Percentiles rank a stretch among this genome's conserved stretches.
Evolutionary conservation across 35 echinoderm and acorn worm species (phyloP).

Genomic region (Chiridota heheva): DNA sequence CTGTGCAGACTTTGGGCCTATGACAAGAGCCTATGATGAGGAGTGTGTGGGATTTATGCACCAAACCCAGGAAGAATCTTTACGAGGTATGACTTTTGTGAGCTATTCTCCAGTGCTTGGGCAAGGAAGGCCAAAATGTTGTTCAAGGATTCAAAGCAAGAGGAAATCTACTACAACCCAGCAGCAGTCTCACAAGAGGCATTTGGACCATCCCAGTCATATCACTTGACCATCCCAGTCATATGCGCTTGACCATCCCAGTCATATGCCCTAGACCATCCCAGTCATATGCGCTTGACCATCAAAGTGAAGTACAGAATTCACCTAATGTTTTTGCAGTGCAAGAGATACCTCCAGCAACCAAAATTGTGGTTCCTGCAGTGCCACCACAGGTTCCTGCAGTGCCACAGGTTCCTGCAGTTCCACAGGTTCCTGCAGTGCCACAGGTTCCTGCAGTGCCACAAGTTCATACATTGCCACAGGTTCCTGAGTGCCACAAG

Average conservation of each 20-base stretch:
- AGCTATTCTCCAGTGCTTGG: background rate
- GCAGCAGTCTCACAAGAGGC: slow-evolving; percentile 23
- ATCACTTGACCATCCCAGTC: background rate
- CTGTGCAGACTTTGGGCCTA: slow-evolving; percentile 22
- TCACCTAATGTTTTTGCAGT: slow-evolving; percentile 16
- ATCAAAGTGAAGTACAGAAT: background rate
- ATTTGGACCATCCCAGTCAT: slow-evolving; percentile 14
- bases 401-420: no score
- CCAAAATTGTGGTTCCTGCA: background rate
- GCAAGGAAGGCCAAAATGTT: background rate
- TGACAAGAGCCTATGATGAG: slow-evolving; percentile 36
- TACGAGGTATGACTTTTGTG: slow-evolving; percentile 47
- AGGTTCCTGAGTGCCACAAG: background rate
- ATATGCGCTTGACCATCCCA: slow-evolving; percentile 8
- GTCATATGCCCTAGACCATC: slow-evolving; percentile 17
- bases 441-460: no score
- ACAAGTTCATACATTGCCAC: no score
- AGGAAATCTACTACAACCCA: slow-evolving; percentile 13
- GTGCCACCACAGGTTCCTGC: no score
- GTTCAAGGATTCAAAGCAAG: slow-evolving; percentile 34
- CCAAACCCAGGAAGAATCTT: slow-evolving; percentile 15
- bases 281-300: slow-evolving; percentile 6
- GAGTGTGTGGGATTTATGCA: slow-evolving; percentile 20
- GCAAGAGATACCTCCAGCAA: background rate
- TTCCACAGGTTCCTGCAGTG: no score